Evolutionary conservation across 1,140 invertebrate genomes (phyloP).

Genomic region (Aricia agestis): DNA sequence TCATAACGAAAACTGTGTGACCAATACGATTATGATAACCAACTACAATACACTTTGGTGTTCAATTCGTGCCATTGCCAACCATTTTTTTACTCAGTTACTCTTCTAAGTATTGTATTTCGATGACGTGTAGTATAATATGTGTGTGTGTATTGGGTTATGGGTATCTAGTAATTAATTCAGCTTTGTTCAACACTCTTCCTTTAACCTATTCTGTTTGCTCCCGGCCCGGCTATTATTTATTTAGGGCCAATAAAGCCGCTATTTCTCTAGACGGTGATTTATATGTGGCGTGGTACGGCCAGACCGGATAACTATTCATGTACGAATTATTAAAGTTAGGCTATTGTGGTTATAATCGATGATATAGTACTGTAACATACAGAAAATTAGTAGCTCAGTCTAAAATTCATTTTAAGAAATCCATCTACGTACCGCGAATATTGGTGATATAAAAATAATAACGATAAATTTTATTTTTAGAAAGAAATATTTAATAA

Average conservation of each 20-base stretch:
- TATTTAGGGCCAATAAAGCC: constrained; percentile 20
- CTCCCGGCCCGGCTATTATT: constrained; percentile 11
- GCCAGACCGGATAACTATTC: not conserved
- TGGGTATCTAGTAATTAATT: constrained; percentile 9
- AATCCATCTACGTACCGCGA: too few species aligned
- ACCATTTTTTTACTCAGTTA: too few species aligned
- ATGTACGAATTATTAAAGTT: not conserved
- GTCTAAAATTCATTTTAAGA: too few species aligned
- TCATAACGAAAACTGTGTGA: too few species aligned
- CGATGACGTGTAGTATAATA: not conserved
- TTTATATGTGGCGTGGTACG: not conserved
- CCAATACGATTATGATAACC: too few species aligned
- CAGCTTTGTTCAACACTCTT: constrained; percentile 13
- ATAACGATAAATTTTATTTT: too few species aligned
- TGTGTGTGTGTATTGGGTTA: not conserved
- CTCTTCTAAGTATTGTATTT: too few species aligned
- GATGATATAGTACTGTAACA: not conserved
- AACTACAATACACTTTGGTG: too few species aligned
- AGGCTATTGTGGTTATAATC: not conserved
- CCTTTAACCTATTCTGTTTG: constrained; percentile 14
- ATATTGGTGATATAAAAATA: too few species aligned
- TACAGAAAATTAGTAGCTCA: too few species aligned
- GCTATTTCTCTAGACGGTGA: not conserved
- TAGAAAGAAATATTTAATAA: too few species aligned
- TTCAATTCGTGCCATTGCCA: too few species aligned